These are phyloP conservation scores for Tragulus kanchil DNA, from an alignment of 2,113 vertebrate species.

Conservation along the genomic window DNA sequence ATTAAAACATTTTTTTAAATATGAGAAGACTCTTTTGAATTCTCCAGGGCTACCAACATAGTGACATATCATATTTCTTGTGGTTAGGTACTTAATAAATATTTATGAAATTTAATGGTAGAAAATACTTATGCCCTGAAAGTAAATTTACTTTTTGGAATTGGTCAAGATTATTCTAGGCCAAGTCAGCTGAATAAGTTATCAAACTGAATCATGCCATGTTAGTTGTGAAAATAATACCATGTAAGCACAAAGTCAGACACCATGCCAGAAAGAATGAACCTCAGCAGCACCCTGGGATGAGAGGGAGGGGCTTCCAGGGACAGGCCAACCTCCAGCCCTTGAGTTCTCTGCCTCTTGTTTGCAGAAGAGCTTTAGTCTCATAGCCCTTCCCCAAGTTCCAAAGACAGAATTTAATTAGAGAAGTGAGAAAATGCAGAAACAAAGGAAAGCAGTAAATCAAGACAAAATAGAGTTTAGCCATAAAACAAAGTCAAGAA, in stretches of 20 bases:
- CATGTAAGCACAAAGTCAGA: not conserved
- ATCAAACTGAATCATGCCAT: not conserved
- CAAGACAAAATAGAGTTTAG: not conserved
- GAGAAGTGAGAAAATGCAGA: not conserved
- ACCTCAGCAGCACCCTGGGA: not conserved
- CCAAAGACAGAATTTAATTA: not conserved
- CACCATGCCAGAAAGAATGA: not conserved
- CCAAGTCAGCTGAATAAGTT: not conserved
- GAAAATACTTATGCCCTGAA: not conserved
- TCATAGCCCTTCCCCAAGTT: not conserved
- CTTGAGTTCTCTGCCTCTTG: not conserved
- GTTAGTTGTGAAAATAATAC: constrained; percentile 46
- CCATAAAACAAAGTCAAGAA: not conserved
- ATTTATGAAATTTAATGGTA: not conserved
- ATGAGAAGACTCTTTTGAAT: not conserved
- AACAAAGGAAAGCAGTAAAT: not conserved
- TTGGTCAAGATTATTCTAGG: constrained; percentile 25
- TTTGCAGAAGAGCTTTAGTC: not conserved
- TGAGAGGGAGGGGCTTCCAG: not conserved
- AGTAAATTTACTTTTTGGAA: constrained; percentile 28
- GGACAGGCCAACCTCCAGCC: not conserved
- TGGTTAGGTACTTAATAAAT: not conserved
- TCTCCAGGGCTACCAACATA: not conserved
- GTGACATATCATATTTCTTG: not conserved
- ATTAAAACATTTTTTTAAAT: not conserved